Percentiles rank a stretch among this genome's conserved stretches.
Evolutionary conservation across 2,888 invertebrate species (phyloP).

Genomic region (Caenorhabditis sulstoni): DNA sequence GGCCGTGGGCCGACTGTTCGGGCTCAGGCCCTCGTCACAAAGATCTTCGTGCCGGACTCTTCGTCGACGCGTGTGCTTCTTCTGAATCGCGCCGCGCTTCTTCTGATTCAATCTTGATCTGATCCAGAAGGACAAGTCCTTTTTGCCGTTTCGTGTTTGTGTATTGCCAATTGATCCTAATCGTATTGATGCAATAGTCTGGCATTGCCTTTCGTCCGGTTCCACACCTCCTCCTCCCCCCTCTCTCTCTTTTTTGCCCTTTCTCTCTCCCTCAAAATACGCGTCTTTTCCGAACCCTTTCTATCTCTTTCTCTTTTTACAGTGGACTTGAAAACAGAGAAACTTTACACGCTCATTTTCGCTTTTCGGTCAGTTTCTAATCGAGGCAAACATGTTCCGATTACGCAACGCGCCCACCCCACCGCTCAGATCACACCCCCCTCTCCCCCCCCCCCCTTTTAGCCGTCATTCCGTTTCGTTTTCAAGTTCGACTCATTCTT

Average conservation of each 20-base stretch:
- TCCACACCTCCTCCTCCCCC: slow-evolving; percentile 12
- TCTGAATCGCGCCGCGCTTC: no score
- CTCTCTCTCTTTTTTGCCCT: slow-evolving; percentile 26
- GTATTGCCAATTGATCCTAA: slow-evolving; percentile 51
- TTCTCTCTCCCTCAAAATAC: slow-evolving; percentile 2
- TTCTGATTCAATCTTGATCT: slow-evolving; percentile 11
- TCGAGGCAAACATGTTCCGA: slow-evolving; percentile 27
- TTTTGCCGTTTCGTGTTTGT: slow-evolving; percentile 50
- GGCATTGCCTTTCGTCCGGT: slow-evolving; percentile 51
- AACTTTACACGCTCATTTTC: slow-evolving; percentile 27
- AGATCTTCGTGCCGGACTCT: no score
- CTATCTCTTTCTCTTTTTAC: slow-evolving; percentile 31
- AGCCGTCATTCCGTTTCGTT: background rate
- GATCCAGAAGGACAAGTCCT: slow-evolving; percentile 34
- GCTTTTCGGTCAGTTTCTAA: slow-evolving; percentile 28
- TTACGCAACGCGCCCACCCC: slow-evolving; percentile 31
- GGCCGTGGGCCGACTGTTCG: no score
- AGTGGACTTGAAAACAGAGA: slow-evolving; percentile 26
- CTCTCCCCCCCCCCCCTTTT: slow-evolving; percentile 3
- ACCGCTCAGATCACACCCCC: background rate
- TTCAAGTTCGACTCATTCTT: slow-evolving; percentile 23
- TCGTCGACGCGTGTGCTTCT: no score
- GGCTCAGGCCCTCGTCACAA: no score
- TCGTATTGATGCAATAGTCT: slow-evolving; percentile 52
- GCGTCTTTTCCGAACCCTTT: background rate